Base-by-base conservation (phyloP, 2,113 vertebrate species). In the Gorsachius goisagi region DNA sequence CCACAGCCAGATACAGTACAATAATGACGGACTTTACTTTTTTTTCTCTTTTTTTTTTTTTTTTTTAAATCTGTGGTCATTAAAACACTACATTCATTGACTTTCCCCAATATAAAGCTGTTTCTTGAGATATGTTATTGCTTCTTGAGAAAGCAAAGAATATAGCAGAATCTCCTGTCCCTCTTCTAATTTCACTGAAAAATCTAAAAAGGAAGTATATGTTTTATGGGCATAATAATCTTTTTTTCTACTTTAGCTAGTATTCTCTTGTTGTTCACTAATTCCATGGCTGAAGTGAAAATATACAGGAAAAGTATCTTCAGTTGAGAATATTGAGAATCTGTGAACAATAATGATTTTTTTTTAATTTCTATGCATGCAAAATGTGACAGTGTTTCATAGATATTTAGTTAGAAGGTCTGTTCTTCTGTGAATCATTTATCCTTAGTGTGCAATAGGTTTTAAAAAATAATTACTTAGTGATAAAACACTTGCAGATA, bases 321-420 rank as follows among this genome's bases (percentile, higher is more conserved):
- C 7, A 63, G 47, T 64, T 13, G 2, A 68, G 14, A 76, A 68
- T 60, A 56, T 1, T 35, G 15, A 64, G 16, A 72, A 88, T 60
- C 0, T 0, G 0, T 26, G 6, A 88, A 44, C 2, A 52, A 14
- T 32, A 88, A 15, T 49, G 59, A 50, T 45, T 59, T 58, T 15
- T n/a, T n/a, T n/a, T n/a, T n/a, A n/a, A n/a, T 1, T 71, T 66
- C 41, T 5, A 17, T 52, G 5, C 3, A 15, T 56, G 7, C 10
- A 56, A 92, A 76, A 56, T 68, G 2, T 69, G 24, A 41, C n/a
- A 13, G 1, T 60, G 30, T 64, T 58, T 64, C 20, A 87, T 3
- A 49, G 19, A 22, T 28, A 81, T 45, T 86, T 85, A 60, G 6
- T 26, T 72, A 75, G 45, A 6, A 39, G 18, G 39, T 20, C 9